Evolutionary conservation across 1,140 invertebrate species (phyloP).

Genomic region (Geopemphigus sp.): DNA sequence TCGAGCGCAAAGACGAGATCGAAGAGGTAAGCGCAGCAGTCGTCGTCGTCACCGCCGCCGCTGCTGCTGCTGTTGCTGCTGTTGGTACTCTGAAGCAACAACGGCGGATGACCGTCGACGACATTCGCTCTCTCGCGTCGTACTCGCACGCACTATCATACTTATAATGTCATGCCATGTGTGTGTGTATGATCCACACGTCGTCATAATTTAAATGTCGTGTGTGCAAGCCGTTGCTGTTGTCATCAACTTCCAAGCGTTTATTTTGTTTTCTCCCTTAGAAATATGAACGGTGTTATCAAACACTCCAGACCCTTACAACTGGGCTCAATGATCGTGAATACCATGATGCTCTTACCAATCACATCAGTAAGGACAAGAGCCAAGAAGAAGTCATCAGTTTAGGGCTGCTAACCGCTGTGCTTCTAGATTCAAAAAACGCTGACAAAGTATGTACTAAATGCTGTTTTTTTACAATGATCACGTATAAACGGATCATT

Average conservation of each 20-base stretch:
- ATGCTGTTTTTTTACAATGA: neutral
- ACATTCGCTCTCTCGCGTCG: conserved; percentile 20
- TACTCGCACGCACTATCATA: conserved; percentile 16
- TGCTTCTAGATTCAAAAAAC: conserved; percentile 82
- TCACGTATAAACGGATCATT: neutral
- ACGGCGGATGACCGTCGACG: conserved; percentile 6
- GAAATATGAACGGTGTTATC: conserved; percentile 85
- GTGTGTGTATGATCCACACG: conserved; percentile 23
- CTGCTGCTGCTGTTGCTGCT: neutral
- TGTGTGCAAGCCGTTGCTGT: conserved; percentile 8
- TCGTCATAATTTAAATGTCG: conserved; percentile 17
- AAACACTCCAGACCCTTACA: conserved; percentile 71
- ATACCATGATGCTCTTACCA: conserved; percentile 85
- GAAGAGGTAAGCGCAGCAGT: conserved; percentile 35
- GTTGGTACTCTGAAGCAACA: neutral
- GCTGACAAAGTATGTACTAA: conserved; percentile 65
- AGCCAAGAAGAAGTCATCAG: conserved; percentile 87
- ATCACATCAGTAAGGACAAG: conserved; percentile 81
- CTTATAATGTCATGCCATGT: conserved; percentile 22
- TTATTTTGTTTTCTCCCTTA: conserved; percentile 60
- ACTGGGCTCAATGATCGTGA: conserved; percentile 87
- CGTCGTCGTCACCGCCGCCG: no score
- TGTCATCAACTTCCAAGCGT: neutral
- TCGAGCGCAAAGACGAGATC: conserved; percentile 43
- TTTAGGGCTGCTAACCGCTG: conserved; percentile 81